phyloP scores from a whole-genome alignment of 2,113 vertebrate species.

The Larimichthys crocea region DNA sequence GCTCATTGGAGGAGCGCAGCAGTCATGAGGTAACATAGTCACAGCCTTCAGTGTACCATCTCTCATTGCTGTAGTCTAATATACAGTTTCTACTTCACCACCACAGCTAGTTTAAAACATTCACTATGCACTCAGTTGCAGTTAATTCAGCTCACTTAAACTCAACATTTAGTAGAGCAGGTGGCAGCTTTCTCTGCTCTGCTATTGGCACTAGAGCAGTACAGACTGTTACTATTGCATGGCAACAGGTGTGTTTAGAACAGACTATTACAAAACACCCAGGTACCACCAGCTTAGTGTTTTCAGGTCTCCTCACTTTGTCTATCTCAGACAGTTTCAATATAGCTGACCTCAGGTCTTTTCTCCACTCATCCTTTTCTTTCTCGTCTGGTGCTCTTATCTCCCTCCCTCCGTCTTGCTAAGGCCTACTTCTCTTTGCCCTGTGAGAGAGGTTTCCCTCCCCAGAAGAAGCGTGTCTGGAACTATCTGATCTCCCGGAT shows the following conservation, averaged over 20 bases:
- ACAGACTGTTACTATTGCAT: conserved; percentile 15
- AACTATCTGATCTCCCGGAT: conserved; percentile 46
- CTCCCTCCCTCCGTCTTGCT: conserved; percentile 1
- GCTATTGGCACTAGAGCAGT: neutral
- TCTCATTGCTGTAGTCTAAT: neutral
- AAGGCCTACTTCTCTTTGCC: conserved; percentile 10
- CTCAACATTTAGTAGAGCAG: conserved; percentile 16
- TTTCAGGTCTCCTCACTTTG: conserved; percentile 33
- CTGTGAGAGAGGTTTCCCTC: conserved; percentile 34
- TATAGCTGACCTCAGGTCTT: conserved; percentile 62
- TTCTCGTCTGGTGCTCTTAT: conserved; percentile 8
- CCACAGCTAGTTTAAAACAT: neutral
- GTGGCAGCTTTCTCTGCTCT: conserved; percentile 47
- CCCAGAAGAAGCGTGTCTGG: conserved; percentile 50
- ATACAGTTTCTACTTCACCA: neutral
- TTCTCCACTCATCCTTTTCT: conserved; percentile 59
- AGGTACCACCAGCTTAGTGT: neutral
- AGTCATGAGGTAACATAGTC: too few relatives aligned
- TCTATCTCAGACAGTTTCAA: conserved; percentile 44
- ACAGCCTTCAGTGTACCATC: neutral
- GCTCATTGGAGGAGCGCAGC: too few relatives aligned
- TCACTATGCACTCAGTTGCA: neutral
- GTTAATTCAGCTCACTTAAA: neutral
- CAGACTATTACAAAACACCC: conserved; percentile 33
- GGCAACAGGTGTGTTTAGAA: conserved; percentile 25